Percentiles rank a stretch among this genome's conserved stretches.
These are phyloP conservation scores for Thinocorus orbignyianus DNA, from an alignment of 2,113 vertebrate genomes.

Conservation along the genomic window DNA sequence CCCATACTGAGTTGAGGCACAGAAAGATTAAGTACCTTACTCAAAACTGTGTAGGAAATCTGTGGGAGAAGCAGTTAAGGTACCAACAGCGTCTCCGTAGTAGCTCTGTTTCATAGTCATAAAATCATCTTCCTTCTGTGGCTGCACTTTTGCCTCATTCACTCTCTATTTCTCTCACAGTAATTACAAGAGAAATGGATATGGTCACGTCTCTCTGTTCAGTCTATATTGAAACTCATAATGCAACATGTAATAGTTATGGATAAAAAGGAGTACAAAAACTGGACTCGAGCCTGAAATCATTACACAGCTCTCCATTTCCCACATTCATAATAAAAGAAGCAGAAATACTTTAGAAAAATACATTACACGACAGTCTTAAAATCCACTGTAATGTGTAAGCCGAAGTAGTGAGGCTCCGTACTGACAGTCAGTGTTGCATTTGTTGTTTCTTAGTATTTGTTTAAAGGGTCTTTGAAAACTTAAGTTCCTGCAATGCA, in stretches of 20 bases:
- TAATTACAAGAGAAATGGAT: conserved; percentile 28
- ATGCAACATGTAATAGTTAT: conserved; percentile 13
- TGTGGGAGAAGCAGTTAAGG: conserved; percentile 32
- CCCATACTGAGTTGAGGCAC: conserved; percentile 10
- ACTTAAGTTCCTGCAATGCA: background rate
- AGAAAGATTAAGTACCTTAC: conserved; percentile 48
- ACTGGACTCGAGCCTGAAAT: conserved; percentile 24
- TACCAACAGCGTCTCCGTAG: background rate
- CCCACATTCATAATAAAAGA: background rate
- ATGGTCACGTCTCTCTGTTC: conserved; percentile 1
- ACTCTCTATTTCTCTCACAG: conserved; percentile 16
- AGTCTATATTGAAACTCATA: conserved; percentile 25
- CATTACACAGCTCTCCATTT: conserved; percentile 22
- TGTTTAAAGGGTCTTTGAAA: conserved; percentile 13
- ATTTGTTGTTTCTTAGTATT: background rate
- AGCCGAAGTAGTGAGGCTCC: background rate
- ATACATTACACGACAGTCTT: background rate
- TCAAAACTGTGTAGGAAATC: conserved; percentile 33
- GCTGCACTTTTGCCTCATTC: conserved; percentile 18
- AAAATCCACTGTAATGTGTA: background rate
- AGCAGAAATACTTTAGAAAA: conserved; percentile 10
- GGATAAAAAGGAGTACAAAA: conserved; percentile 18
- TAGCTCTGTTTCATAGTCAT: background rate
- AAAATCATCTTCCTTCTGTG: conserved; percentile 43
- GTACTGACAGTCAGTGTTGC: background rate